Evolutionary conservation across 1,140 invertebrate species (phyloP).

Genomic region (Caenorhabditis brenneri): DNA sequence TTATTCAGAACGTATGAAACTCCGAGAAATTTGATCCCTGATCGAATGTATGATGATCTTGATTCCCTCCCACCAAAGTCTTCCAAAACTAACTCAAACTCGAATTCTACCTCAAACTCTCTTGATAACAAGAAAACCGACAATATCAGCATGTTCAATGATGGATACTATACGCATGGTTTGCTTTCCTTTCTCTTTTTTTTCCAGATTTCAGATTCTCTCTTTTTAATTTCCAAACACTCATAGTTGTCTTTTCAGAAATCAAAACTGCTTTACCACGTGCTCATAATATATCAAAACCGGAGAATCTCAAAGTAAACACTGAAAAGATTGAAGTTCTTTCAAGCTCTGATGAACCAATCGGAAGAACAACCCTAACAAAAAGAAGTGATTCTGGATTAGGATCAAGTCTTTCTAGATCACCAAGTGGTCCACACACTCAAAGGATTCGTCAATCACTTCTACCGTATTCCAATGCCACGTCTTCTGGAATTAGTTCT

Average conservation of each 20-base stretch:
- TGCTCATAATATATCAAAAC: slow-evolving; percentile 8
- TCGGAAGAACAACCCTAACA: not conserved
- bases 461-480: slow-evolving; percentile 41
- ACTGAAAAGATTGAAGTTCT: slow-evolving; percentile 20
- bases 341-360: not conserved
- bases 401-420: slow-evolving; percentile 46
- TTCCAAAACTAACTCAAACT: not conserved
- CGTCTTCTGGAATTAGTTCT: not conserved
- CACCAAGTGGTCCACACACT: slow-evolving; percentile 46
- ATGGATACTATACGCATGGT: slow-evolving; percentile 52
- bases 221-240: not conserved
- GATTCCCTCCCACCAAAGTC: slow-evolving; percentile 1
- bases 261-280: slow-evolving; percentile 5
- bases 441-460: slow-evolving; percentile 48
- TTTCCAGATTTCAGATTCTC: not conserved
- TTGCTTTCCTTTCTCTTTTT: slow-evolving; percentile 5
- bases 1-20: not conserved
- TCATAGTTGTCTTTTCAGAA: not conserved
- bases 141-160: slow-evolving; percentile 35
- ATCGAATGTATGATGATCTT: slow-evolving; percentile 34
- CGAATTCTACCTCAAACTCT: not conserved
- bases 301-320: slow-evolving; percentile 38
- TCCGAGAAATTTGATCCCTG: not conserved
- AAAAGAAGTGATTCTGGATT: slow-evolving; percentile 49
- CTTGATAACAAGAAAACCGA: slow-evolving; percentile 28